A percentile compares a stretch with the other conserved stretches of the same genome.
Conservation (phyloP, 2,888 invertebrate genomes). For the Atrina japonica region DNA sequence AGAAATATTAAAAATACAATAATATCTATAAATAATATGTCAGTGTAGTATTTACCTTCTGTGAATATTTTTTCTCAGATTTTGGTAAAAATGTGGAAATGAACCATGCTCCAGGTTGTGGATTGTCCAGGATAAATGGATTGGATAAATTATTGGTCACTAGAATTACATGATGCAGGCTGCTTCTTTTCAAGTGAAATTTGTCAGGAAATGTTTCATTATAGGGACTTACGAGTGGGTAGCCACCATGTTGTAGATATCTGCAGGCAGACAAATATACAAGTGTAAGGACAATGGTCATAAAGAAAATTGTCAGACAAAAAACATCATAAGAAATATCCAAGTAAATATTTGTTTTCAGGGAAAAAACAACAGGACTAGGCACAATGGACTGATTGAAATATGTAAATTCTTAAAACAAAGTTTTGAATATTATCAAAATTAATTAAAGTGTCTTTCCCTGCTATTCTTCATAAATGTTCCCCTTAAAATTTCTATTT, state of each 20-base stretch:
- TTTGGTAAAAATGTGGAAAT: constrained; percentile 81
- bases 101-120: constrained; percentile 80
- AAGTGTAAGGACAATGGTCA: not conserved
- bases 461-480: too few species aligned
- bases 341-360: too few species aligned
- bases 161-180: constrained; percentile 79
- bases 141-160: constrained; percentile 85
- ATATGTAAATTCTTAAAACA: too few species aligned
- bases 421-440: too few species aligned
- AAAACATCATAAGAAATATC: too few species aligned
- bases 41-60: constrained; percentile 60
- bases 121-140: constrained; percentile 66
- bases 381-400: too few species aligned
- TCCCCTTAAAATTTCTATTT: too few species aligned
- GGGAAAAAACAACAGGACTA: too few species aligned
- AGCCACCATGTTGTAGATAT: constrained; percentile 90
- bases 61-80: constrained; percentile 48
- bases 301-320: too few species aligned
- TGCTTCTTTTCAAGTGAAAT: constrained; percentile 73
- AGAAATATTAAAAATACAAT: too few species aligned
- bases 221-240: constrained; percentile 91
- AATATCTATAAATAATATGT: too few species aligned
- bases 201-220: constrained; percentile 88
- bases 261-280: constrained; percentile 75
- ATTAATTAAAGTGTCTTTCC: too few species aligned